Percentiles rank a stretch among this genome's conserved stretches.
phyloP scores from a whole-genome alignment of 2,113 vertebrate species.

The Bufo gargarizans region DNA sequence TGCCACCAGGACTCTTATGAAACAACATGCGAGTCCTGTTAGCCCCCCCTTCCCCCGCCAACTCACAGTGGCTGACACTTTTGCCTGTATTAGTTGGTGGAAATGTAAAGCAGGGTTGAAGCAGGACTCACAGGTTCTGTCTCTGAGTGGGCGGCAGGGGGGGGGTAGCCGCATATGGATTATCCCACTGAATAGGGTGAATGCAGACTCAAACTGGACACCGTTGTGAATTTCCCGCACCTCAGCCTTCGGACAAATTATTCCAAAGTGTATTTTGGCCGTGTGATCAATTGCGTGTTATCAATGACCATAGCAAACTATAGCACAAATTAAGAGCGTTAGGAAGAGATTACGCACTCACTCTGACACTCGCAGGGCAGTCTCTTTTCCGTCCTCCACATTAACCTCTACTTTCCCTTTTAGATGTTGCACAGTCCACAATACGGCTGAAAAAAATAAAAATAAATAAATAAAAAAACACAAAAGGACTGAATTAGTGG shows the following conservation, averaged over 20 bases:
- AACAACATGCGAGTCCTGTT: too few species aligned
- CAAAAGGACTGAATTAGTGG: conserved; percentile 44
- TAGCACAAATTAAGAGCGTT: background rate
- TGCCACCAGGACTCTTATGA: too few species aligned
- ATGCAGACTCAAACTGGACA: too few species aligned
- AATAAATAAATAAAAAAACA: background rate
- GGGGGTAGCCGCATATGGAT: background rate
- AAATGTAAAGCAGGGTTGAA: background rate
- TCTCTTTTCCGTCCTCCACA: conserved; percentile 92
- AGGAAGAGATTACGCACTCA: conserved; percentile 70
- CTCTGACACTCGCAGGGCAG: conserved; percentile 86
- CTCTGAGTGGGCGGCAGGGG: background rate
- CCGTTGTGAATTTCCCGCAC: too few species aligned
- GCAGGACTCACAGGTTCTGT: background rate
- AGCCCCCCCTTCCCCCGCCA: too few species aligned
- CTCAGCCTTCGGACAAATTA: too few species aligned
- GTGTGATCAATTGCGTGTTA: background rate
- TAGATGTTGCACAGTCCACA: conserved; percentile 88
- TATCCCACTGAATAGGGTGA: too few species aligned
- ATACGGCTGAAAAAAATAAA: conserved; percentile 74
- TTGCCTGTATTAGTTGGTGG: too few species aligned
- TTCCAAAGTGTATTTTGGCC: too few species aligned
- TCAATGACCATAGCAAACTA: background rate
- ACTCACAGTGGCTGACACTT: too few species aligned
- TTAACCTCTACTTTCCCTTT: conserved; percentile 83